Conservation (phyloP, 2,888 invertebrate genomes). For the Thera obeliscata region DNA sequence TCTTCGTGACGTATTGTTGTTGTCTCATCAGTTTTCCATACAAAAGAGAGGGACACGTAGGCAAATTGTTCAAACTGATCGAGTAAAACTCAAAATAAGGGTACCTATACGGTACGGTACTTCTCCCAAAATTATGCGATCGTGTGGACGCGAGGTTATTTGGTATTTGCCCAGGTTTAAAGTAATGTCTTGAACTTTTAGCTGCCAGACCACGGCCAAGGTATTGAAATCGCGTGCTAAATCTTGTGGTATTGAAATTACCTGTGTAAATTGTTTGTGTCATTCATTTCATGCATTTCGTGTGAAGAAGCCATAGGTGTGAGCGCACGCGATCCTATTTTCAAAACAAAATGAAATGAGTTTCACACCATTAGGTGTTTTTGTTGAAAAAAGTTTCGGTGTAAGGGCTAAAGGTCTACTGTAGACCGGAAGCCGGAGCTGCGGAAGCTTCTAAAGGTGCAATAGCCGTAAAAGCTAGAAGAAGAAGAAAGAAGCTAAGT, state of each 20-base stretch:
- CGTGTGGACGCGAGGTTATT: background rate
- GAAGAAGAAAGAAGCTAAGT: no score
- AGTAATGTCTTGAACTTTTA: background rate
- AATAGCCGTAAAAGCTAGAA: no score
- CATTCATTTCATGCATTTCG: slow-evolving; percentile 62
- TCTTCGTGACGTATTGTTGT: no score
- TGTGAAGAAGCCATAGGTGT: slow-evolving; percentile 62
- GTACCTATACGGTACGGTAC: background rate
- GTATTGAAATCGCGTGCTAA: slow-evolving; percentile 30
- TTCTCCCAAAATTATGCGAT: background rate
- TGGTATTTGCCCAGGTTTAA: background rate
- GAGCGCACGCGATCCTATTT: slow-evolving; percentile 62
- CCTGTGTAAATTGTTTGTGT: slow-evolving; percentile 50
- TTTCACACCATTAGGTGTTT: slow-evolving; percentile 41
- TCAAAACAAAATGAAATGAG: slow-evolving; percentile 51
- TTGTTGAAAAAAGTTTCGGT: slow-evolving; percentile 5
- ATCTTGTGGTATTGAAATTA: slow-evolving; percentile 35
- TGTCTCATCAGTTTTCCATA: no score
- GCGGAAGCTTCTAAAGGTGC: no score
- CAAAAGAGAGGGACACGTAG: no score
- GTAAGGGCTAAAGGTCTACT: background rate
- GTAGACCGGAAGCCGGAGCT: no score
- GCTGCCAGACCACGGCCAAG: slow-evolving; percentile 20
- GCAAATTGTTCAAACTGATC: no score
- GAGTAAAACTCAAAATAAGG: background rate